Evolutionary conservation across 2,113 vertebrate genomes (phyloP).

Genomic region (Colinus virginianus): DNA sequence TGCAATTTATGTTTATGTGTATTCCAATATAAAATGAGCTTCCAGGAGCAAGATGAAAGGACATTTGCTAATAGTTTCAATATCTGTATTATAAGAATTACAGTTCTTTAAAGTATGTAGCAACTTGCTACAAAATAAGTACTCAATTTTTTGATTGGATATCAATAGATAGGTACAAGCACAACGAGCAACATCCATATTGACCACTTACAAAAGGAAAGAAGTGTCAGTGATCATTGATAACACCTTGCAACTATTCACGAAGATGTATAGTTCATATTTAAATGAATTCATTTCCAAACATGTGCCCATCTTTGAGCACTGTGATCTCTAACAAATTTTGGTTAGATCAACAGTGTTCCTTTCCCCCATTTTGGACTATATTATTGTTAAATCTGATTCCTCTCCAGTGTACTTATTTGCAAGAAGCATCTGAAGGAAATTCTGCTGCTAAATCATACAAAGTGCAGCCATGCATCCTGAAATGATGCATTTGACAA

Average conservation of each 20-base stretch:
- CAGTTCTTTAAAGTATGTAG: no score
- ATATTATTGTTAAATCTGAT: not conserved
- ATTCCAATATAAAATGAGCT: no score
- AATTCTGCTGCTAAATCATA: not conserved
- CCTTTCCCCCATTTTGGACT: not conserved
- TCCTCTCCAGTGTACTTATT: not conserved
- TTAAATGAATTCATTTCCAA: not conserved
- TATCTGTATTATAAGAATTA: no score
- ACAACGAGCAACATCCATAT: not conserved
- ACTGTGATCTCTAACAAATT: not conserved
- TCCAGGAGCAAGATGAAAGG: no score
- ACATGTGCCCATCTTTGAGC: not conserved
- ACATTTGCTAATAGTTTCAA: no score
- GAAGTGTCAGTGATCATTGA: not conserved
- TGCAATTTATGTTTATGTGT: no score
- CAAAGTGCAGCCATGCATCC: not conserved
- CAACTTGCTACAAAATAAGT: no score
- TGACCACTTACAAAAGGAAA: not conserved
- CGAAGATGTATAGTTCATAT: not conserved
- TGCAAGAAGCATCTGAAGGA: not conserved
- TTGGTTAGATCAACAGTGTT: not conserved
- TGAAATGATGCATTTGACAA: not conserved
- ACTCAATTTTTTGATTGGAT: not conserved
- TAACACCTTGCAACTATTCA: not conserved
- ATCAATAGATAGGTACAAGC: not conserved